Evolutionary conservation across 2,113 vertebrate genomes (phyloP).

Genomic region (Montifringilla adamsi): DNA sequence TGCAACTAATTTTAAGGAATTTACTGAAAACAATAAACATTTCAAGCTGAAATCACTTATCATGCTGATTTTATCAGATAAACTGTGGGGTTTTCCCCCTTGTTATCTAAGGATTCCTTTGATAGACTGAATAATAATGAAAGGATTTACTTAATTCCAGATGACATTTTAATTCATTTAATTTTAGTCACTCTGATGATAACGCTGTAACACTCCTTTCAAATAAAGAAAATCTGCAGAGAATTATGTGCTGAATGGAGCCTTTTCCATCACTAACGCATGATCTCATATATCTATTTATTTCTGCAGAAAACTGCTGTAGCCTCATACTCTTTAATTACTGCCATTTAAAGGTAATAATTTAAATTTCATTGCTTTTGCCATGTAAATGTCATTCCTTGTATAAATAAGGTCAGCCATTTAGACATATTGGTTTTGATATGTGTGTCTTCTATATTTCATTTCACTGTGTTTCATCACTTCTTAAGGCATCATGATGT

Average conservation of each 20-base stretch:
- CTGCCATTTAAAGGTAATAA: conserved; percentile 18
- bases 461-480: neutral
- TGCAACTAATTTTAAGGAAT: neutral
- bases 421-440: neutral
- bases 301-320: neutral
- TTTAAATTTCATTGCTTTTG: conserved; percentile 25
- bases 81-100: neutral
- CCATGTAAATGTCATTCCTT: neutral
- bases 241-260: conserved; percentile 6
- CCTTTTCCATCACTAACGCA: neutral
- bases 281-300: neutral
- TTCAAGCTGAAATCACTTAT: conserved; percentile 27
- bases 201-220: conserved; percentile 17
- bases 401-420: conserved; percentile 20
- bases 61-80: conserved; percentile 43
- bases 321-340: neutral
- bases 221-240: conserved; percentile 51
- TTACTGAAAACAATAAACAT: conserved; percentile 48
- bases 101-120: conserved; percentile 32
- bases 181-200: conserved; percentile 54
- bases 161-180: conserved; percentile 56
- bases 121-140: conserved; percentile 46
- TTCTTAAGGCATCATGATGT: neutral
- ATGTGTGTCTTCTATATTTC: neutral
- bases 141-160: conserved; percentile 52